Percentiles rank a stretch among this genome's conserved stretches.
Evolutionary conservation across 1,140 invertebrate genomes (phyloP).

Genomic region (Brachionus asplanchnoidis): DNA sequence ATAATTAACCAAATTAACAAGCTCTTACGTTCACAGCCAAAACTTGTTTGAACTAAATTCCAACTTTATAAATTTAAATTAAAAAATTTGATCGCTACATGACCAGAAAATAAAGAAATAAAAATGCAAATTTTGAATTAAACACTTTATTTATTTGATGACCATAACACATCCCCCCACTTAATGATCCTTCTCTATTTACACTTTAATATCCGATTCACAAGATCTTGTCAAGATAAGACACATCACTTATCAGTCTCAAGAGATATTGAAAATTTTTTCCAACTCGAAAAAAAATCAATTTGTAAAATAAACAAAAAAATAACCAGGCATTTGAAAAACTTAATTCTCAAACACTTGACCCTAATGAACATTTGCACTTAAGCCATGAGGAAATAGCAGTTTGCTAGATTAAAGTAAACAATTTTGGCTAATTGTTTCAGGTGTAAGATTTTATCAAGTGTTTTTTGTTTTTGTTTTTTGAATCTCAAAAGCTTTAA

Average conservation of each 20-base stretch:
- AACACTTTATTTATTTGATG: background rate
- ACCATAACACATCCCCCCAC: background rate
- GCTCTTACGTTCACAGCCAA: background rate
- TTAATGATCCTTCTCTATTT: background rate
- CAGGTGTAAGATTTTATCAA: background rate
- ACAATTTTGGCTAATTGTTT: background rate
- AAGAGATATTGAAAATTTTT: background rate
- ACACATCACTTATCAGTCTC: background rate
- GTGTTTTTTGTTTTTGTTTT: background rate
- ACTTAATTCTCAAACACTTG: background rate
- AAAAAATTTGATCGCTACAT: background rate
- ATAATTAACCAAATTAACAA: background rate
- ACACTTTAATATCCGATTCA: background rate
- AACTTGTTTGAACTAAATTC: background rate
- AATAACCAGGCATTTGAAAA: background rate
- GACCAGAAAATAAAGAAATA: background rate
- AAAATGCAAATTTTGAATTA: background rate
- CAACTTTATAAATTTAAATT: background rate
- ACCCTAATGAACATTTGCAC: background rate
- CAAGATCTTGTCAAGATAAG: background rate
- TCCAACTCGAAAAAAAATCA: background rate
- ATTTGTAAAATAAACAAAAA: slow-evolving; percentile 11
- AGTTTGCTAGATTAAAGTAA: background rate
- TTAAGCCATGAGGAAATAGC: background rate
- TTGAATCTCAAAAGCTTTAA: background rate